phyloP scores from a whole-genome alignment of 2,888 invertebrate species.

The Pterostichus niger region DNA sequence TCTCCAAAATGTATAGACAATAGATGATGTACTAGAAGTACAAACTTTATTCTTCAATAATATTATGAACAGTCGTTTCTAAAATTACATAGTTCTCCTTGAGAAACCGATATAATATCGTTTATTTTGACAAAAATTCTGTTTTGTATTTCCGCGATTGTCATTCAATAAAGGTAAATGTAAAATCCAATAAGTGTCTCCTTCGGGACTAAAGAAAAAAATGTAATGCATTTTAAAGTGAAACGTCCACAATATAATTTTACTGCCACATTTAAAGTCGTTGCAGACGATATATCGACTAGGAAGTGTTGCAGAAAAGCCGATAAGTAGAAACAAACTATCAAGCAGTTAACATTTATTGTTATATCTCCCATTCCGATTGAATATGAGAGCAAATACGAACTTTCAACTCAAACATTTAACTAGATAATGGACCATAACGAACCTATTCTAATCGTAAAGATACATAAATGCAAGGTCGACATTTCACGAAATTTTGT shows the following conservation, averaged over 20 bases:
- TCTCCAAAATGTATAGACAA: too few relatives aligned
- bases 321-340: conserved; percentile 51
- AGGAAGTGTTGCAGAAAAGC: conserved; percentile 39
- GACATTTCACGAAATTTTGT: not conserved
- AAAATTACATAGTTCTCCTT: too few relatives aligned
- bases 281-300: conserved; percentile 10
- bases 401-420: conserved; percentile 21
- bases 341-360: conserved; percentile 48
- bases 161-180: not conserved
- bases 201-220: not conserved
- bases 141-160: conserved; percentile 33
- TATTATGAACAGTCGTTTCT: too few relatives aligned
- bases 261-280: conserved; percentile 1
- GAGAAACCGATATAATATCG: not conserved
- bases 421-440: conserved; percentile 13
- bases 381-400: conserved; percentile 27
- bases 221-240: conserved; percentile 9
- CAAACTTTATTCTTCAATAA: too few relatives aligned
- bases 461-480: not conserved
- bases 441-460: conserved; percentile 7
- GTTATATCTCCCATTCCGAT: conserved; percentile 31
- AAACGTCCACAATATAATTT: conserved; percentile 13
- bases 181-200: conserved; percentile 14
- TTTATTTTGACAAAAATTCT: conserved; percentile 15
- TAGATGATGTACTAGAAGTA: too few relatives aligned